Percentiles rank a stretch among this genome's conserved stretches.
phyloP scores from a whole-genome alignment of 30 jellyfish, hydroid and myxozoan species.

The Cassiopea xamachana region DNA sequence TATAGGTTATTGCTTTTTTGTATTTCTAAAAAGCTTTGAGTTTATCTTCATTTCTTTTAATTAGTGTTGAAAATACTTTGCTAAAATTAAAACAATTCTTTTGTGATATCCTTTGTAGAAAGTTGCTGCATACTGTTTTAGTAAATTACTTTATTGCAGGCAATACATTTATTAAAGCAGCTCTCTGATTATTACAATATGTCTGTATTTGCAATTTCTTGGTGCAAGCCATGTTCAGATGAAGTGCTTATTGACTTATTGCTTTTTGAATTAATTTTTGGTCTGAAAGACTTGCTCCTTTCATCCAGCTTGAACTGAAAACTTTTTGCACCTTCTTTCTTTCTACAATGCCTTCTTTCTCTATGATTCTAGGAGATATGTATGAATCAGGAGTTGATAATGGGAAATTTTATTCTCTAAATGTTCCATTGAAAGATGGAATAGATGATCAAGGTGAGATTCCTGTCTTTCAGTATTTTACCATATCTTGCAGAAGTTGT shows the following conservation, averaged over 20 bases:
- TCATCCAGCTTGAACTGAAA: too few species aligned
- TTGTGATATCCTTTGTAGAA: too few species aligned
- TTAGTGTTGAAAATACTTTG: not conserved
- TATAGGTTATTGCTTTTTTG: not conserved
- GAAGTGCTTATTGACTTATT: too few species aligned
- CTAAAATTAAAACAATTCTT: too few species aligned
- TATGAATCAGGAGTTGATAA: slow-evolving; percentile 93
- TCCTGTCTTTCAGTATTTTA: not conserved
- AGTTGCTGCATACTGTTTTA: too few species aligned
- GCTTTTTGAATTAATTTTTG: too few species aligned
- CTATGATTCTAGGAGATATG: slow-evolving; percentile 82
- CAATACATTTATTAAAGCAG: too few species aligned
- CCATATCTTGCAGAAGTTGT: not conserved
- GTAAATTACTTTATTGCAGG: too few species aligned
- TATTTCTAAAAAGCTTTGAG: not conserved
- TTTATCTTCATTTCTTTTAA: not conserved
- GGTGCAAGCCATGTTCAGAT: too few species aligned
- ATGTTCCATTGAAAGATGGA: slow-evolving; percentile 95
- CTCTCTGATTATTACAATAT: too few species aligned
- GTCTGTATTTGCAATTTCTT: too few species aligned
- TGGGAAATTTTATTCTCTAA: slow-evolving; percentile 90
- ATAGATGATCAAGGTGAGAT: slow-evolving; percentile 89
- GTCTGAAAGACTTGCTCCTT: too few species aligned
- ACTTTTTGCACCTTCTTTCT: not conserved
- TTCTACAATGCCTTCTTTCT: not conserved